These are phyloP conservation scores for Acrossocheilus fasciatus DNA, from an alignment of 2,797 vertebrate genomes.

Conservation along the genomic window DNA sequence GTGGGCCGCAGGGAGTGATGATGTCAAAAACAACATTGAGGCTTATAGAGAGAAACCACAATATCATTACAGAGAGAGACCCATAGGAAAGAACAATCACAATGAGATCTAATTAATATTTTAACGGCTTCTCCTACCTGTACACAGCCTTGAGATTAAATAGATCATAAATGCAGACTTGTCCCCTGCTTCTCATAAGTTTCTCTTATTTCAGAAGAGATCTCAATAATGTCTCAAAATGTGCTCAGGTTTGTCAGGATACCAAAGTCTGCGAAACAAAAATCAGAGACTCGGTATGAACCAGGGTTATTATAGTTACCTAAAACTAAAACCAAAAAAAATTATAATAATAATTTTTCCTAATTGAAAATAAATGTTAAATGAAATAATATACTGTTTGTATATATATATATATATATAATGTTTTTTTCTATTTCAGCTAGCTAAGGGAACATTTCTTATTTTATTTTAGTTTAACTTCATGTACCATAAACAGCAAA, in stretches of 20 bases:
- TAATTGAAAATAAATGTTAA: too few relatives aligned
- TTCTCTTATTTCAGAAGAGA: background rate
- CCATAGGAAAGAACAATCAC: background rate
- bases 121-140: background rate
- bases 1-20: background rate
- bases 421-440: too few relatives aligned
- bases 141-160: background rate
- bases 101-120: background rate
- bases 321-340: too few relatives aligned
- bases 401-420: too few relatives aligned
- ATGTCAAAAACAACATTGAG: background rate
- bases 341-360: too few relatives aligned
- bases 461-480: too few relatives aligned
- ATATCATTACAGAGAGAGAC: background rate
- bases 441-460: too few relatives aligned
- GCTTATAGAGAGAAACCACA: constrained; percentile 3
- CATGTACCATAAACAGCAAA: too few relatives aligned
- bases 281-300: background rate
- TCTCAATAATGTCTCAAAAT: background rate
- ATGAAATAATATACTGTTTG: too few relatives aligned
- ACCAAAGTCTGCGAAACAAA: background rate
- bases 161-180: background rate
- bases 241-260: background rate
- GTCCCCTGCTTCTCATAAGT: background rate
- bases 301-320: too few relatives aligned